Base-by-base conservation (phyloP, 2,113 vertebrate genomes). In the Gallinago undulata region DNA sequence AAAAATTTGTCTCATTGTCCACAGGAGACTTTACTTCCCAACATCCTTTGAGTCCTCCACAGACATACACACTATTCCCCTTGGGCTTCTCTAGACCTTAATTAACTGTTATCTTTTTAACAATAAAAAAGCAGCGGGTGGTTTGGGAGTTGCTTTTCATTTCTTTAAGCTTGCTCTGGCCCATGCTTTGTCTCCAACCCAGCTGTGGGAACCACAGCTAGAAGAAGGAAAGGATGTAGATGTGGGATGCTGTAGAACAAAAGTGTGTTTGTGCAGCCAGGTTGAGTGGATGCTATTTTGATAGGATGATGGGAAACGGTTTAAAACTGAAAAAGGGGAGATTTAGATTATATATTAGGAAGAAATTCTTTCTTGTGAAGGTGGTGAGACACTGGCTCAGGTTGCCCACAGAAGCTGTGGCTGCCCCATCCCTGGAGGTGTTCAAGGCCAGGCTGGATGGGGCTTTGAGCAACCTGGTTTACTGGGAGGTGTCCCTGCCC, bases 81-180 rank as follows among this genome's bases (percentile, higher is more conserved):
- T 62, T 0, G 0, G 41, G 51, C 56, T 80, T 55, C 77, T 33
- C 60, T 16, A 51, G 22, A 60, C 47, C 48, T 94, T 94, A 96
- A 88, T 93, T 93, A 96, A 91, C 70, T 68, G 72, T 33, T 92
- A 33, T 30, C 48, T 57, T 78, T 77, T 59, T 30, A 93, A 87
- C 37, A 90, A 63, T 59, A 74, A 50, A 86, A 90, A 69, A 69
- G 76, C 72, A 89, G 73, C 0, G 0, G 41, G 86, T 47, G 76
- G 64, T 19, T 81, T 87, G 64, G 43, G 73, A 89, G 60, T 16
- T 78, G 76, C 23, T 75, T 84, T 81, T 68, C 24, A 14, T 60
- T 90, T 90, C 39, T 84, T 18, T 19, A 80, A 83, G 88, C 24
- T 60, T 59, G 27, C 23, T 35, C 47, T 64, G 63, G 45, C 12